These are phyloP conservation scores for Chanos chanos DNA, from an alignment of 2,797 vertebrate genomes.

Conservation along the genomic window DNA sequence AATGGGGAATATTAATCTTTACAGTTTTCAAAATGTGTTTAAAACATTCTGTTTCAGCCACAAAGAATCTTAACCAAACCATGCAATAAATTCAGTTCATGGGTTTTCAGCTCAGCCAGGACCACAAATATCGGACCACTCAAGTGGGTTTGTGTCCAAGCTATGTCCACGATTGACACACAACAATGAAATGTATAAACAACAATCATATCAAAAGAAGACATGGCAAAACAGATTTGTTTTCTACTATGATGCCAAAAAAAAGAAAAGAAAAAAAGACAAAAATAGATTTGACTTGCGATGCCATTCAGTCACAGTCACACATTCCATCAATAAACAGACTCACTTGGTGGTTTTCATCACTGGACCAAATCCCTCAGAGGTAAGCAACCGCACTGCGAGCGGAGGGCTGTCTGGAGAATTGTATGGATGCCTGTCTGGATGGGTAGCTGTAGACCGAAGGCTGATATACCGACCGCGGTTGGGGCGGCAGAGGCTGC, in stretches of 20 bases:
- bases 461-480: neutral
- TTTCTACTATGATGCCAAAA: neutral
- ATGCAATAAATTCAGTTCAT: no score
- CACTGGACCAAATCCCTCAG: constrained; percentile 42
- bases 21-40: no score
- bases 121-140: no score
- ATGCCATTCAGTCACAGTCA: neutral
- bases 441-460: constrained; percentile 43
- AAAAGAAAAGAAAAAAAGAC: neutral
- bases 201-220: no score
- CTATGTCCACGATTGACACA: no score
- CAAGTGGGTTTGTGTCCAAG: no score
- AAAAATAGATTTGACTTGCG: neutral
- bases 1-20: no score
- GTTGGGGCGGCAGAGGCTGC: constrained; percentile 43
- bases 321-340: neutral
- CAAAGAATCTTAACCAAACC: no score
- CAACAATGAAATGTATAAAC: no score
- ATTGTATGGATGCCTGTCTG: constrained; percentile 49
- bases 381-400: constrained; percentile 70
- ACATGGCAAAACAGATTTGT: no score
- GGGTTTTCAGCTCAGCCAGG: no score
- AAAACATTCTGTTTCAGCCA: no score
- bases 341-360: neutral
- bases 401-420: constrained; percentile 33